These are phyloP conservation scores for Psophia crepitans DNA, from an alignment of 2,113 vertebrate genomes.

Conservation along the genomic window DNA sequence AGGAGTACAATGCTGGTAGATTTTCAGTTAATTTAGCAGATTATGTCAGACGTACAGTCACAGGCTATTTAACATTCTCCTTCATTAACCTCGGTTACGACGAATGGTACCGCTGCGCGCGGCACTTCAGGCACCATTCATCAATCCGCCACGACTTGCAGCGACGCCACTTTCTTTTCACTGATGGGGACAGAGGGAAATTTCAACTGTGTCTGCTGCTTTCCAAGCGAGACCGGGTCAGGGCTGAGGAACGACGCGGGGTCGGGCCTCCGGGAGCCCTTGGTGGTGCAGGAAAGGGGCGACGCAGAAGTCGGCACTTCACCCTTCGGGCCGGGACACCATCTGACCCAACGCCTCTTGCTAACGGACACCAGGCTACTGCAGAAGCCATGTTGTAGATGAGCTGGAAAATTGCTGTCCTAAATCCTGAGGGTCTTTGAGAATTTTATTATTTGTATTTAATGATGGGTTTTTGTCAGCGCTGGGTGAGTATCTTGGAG, in stretches of 20 bases:
- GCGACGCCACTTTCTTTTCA: accelerated
- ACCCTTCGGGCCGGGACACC: accelerated
- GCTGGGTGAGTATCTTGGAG: neutral
- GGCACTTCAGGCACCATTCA: neutral
- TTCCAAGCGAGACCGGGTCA: accelerated
- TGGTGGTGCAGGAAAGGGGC: neutral
- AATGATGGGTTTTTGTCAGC: neutral
- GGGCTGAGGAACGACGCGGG: neutral
- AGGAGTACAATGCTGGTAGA: neutral
- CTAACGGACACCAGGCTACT: too few species aligned
- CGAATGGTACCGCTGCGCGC: accelerated
- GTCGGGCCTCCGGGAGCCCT: neutral
- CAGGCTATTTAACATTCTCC: neutral
- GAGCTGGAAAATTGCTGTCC: neutral
- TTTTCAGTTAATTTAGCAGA: neutral
- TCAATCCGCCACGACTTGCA: neutral
- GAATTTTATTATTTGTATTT: neutral
- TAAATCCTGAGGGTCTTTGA: neutral
- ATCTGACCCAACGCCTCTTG: accelerated
- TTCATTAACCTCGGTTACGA: neutral
- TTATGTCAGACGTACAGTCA: neutral
- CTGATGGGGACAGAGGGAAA: neutral
- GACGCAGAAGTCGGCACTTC: neutral
- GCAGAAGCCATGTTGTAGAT: neutral
- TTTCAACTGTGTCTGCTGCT: neutral